A percentile compares a stretch with the other conserved stretches of the same genome.
Conservation (phyloP, 2,888 invertebrate species). For the Tetanocera ferruginea region DNA sequence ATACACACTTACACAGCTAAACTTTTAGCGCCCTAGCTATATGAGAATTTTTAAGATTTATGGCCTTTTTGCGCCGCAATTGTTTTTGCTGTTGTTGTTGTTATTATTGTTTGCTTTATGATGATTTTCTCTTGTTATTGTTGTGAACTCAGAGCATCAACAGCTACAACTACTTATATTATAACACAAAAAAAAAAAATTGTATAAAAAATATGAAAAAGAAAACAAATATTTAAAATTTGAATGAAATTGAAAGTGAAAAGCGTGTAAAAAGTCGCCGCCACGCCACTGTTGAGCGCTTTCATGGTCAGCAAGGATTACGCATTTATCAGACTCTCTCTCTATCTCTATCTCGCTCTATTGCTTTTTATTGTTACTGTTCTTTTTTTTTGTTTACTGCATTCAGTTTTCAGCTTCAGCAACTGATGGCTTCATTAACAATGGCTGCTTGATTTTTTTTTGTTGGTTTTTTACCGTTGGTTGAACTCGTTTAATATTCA, state of each 20-base stretch:
- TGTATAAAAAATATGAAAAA: background rate
- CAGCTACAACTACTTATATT: too few relatives aligned
- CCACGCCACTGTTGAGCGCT: background rate
- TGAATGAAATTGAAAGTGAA: constrained; percentile 62
- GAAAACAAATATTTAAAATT: constrained; percentile 32
- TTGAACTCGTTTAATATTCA: constrained; percentile 47
- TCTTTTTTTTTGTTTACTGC: background rate
- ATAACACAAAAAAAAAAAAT: background rate
- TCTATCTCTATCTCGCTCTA: background rate
- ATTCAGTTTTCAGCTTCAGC: constrained; percentile 33
- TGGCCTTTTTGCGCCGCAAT: constrained; percentile 60
- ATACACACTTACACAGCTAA: background rate
- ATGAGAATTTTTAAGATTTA: constrained; percentile 54
- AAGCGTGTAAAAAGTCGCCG: constrained; percentile 59
- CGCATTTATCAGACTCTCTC: background rate
- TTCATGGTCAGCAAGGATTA: constrained; percentile 16
- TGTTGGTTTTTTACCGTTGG: constrained; percentile 33
- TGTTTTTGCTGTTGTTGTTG: constrained; percentile 49
- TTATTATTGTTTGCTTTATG: constrained; percentile 32
- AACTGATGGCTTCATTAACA: constrained; percentile 40
- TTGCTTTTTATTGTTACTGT: background rate
- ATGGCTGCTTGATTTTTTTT: constrained; percentile 29
- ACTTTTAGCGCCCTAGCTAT: constrained; percentile 43
- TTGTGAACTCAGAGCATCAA: background rate
- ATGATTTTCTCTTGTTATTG: background rate